phyloP scores from a whole-genome alignment of 2,797 vertebrate species.

The Betta splendens region DNA sequence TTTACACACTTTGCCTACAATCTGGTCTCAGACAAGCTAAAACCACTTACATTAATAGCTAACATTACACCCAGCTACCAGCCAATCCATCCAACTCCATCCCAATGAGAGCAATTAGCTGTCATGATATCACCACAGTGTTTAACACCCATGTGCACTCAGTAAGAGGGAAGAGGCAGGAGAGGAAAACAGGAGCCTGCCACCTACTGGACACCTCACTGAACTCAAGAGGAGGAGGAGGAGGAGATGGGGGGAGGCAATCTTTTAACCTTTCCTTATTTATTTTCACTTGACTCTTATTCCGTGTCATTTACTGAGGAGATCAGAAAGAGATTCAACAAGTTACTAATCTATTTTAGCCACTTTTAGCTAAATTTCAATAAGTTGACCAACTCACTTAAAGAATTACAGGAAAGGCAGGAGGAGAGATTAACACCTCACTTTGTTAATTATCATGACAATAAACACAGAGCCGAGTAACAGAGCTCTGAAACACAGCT shows the following conservation, averaged over 20 bases:
- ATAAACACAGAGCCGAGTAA: conserved; percentile 66
- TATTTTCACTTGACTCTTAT: not conserved
- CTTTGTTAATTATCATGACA: conserved; percentile 69
- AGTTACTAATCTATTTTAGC: conserved; percentile 34
- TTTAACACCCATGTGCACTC: conserved; percentile 70
- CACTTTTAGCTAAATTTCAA: conserved; percentile 20
- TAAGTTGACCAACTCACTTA: conserved; percentile 44
- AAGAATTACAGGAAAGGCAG: conserved; percentile 42
- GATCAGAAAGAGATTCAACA: not conserved
- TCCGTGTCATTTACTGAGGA: not conserved
- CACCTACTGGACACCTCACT: conserved; percentile 80
- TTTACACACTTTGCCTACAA: conserved; percentile 54
- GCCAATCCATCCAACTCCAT: conserved; percentile 69
- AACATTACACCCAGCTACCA: conserved; percentile 64
- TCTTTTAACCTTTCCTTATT: not conserved
- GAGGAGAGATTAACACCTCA: conserved; percentile 61
- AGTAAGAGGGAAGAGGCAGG: conserved; percentile 40
- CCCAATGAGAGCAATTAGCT: conserved; percentile 78
- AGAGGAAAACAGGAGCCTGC: conserved; percentile 73
- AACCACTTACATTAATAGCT: conserved; percentile 65
- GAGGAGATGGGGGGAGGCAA: not conserved
- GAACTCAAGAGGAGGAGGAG: conserved; percentile 51
- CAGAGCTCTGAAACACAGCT: conserved; percentile 46
- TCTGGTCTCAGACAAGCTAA: conserved; percentile 56
- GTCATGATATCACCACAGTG: conserved; percentile 79